Base-by-base conservation (phyloP, 2,797 vertebrate species). In the Sparus aurata region DNA sequence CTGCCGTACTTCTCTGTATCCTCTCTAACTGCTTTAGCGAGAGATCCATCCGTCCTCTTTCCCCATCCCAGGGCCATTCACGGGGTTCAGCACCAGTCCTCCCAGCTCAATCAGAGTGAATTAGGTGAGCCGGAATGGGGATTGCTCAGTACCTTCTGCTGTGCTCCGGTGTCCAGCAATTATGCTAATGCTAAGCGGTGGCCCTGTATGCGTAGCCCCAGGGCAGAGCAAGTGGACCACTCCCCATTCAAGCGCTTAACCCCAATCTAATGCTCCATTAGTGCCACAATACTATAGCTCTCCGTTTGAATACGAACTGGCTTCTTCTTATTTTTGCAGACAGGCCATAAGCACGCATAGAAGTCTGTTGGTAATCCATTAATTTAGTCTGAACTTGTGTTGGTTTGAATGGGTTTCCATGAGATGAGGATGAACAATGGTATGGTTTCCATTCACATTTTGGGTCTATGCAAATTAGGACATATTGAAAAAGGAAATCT, bases 261-360 rank as follows among this genome's bases (percentile, higher is more conserved):
- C 93, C 89, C 88, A 93, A 95, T 94, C 92, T 93, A 94, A 94
- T 94, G 88, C 88, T 88, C 91, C 82, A 93, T 95, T 95, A 94
- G 90, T 88, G 78, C 75, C 80, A 92, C 87, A 93, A 88, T 92
- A 68, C 91, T 77, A 79, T 73, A 82, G 80, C 65, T 86, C 84
- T 87, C 71, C 73, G 80, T 87, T 76, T 89, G 83, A 91, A 93
- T 91, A 69, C 86, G 84, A 87, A 87, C 90, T 70, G 85, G 71
- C 63, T 80, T 66, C 22, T 77, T 79, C 73, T 60, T 86, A 65
- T 76, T 85, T 76, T 58, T 62, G 49, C 68, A 80, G 68, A 80
- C 46, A 57, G 55, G 49, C 71, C 69, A 84, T 69, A 69, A 71
- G 67, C 43, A 61, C 60, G 77, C 83, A 80, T 79, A 85, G 63